Evolutionary conservation across 2,888 invertebrate species (phyloP).

Genomic region (Acanthoscelides obtectus): DNA sequence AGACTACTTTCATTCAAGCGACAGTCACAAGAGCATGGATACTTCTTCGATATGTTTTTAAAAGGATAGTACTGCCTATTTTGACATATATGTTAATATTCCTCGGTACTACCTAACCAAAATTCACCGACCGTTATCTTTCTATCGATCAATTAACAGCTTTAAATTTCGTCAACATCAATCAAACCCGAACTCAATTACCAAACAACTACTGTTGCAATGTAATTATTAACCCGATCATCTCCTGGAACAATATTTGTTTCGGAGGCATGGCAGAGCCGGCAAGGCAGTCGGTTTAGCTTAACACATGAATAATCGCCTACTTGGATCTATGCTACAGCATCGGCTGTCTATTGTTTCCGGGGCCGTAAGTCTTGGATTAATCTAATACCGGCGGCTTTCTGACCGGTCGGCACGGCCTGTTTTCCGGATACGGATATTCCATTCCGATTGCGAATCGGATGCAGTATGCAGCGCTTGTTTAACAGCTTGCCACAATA

Average conservation of each 20-base stretch:
- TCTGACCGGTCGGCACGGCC: not conserved
- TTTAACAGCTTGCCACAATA: not conserved
- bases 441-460: not conserved
- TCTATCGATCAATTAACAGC: not conserved
- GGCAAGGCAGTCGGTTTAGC: not conserved
- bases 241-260: not conserved
- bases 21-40: too few relatives aligned
- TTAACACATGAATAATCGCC: not conserved
- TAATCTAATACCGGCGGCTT: not conserved
- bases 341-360: not conserved
- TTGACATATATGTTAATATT: too few relatives aligned
- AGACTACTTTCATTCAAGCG: too few relatives aligned
- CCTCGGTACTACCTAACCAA: too few relatives aligned
- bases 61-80: too few relatives aligned
- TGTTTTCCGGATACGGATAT: not conserved
- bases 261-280: not conserved
- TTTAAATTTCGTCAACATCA: not conserved
- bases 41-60: too few relatives aligned
- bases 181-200: not conserved
- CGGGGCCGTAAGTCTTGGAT: not conserved
- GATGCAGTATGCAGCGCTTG: not conserved
- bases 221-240: not conserved
- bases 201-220: not conserved
- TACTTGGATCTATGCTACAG: not conserved
- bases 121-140: too few relatives aligned